Evolutionary conservation across 2,797 vertebrate species (phyloP), one percentile per base, ranked within the genome.

Genomic region (Pipistrellus kuhlii): DNA sequence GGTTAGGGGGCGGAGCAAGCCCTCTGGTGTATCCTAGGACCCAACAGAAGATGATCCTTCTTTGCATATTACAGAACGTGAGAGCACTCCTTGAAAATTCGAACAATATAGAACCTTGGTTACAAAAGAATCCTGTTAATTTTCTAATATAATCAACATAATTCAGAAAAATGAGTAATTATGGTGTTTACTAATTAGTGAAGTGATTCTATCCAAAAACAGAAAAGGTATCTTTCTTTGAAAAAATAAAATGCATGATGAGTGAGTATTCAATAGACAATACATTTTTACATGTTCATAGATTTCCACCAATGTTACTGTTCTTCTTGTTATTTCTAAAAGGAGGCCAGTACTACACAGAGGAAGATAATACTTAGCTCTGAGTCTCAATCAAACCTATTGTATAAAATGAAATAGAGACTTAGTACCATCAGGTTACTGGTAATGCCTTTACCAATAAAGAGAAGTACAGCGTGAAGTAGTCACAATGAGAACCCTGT

Each of bases 231-330:
- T 77, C 38, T 90, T 27, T 10, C 25, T n/a, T 57, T 92, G 51
- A 62, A 92, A 87, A 90, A 93, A 69, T 87, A 12, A 90, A 88
- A 80, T 88, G 30, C 14, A 68, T 32, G 53, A 59, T 66, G 27
- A 85, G 2, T 35, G 27, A 85, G 2, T n/a, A 76, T 53, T 80
- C 44, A 83, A 78, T 80, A 85, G 64, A n/a, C 35, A 85, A 23
- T 41, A 88, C 9, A 20, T 69, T 82, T 88, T 55, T 66, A 35
- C 27, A n/a, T 38, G 8, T 20, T 84, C 14, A 85, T 14, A 82
- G 30, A 7, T 48, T 77, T 48, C 8, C 20, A 11, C 66, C 35
- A 75, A 83, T 57, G 44, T 38, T 66, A 88, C 20, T 51, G 62
- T 78, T 44, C 71, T 91, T 32, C 20, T 21, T 48, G n/a, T 71